phyloP scores from a whole-genome alignment of 2,113 vertebrate species.

The Neotoma lepida region DNA sequence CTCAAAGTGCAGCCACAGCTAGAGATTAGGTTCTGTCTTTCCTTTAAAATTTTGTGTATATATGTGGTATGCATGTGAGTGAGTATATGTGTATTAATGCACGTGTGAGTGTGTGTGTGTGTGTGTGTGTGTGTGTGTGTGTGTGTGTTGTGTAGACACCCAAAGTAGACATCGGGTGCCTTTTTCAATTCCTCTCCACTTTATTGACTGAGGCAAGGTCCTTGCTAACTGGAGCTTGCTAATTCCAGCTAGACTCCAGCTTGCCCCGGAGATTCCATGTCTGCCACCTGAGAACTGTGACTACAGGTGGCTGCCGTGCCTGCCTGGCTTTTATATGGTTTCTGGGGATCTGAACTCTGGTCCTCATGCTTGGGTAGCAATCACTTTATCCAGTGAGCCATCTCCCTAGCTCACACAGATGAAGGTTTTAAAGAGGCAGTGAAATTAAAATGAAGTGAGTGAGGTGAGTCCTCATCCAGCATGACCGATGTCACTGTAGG shows the following conservation, averaged over 20 bases:
- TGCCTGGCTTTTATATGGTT: neutral
- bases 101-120: neutral
- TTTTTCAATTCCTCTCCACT: neutral
- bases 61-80: neutral
- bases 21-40: neutral
- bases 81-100: neutral
- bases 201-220: neutral
- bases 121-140: neutral
- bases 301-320: no score
- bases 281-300: neutral
- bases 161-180: neutral
- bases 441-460: neutral
- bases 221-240: neutral
- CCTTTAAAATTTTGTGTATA: neutral
- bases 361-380: neutral
- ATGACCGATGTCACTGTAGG: neutral
- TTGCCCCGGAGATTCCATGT: neutral
- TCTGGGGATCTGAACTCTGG: neutral
- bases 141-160: no score
- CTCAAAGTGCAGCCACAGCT: neutral
- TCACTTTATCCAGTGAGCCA: neutral
- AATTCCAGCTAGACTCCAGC: neutral
- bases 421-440: neutral
- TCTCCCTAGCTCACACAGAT: neutral
- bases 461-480: rapidly evolving